phyloP scores from a whole-genome alignment of 1,140 invertebrate genomes.

The Hypsibius dujardini region DNA sequence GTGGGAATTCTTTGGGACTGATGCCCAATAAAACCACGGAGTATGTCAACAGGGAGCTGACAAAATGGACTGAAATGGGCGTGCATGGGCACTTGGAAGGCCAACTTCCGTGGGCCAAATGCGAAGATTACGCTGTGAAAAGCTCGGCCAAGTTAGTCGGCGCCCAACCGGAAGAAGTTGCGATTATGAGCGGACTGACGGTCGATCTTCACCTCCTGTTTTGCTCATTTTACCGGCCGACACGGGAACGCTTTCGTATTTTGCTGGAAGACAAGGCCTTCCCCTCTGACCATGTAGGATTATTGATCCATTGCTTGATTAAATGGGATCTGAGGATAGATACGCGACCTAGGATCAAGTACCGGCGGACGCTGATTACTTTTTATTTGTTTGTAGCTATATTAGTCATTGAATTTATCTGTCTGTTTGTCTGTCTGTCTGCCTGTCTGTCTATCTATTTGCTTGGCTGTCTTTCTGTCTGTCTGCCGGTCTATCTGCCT shows the following conservation, averaged over 20 bases:
- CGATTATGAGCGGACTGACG: constrained; percentile 41
- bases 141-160: constrained; percentile 36
- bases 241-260: constrained; percentile 38
- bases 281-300: constrained; percentile 42
- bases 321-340: constrained; percentile 17
- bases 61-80: constrained; percentile 37
- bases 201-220: constrained; percentile 41
- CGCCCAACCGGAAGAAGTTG: constrained; percentile 34
- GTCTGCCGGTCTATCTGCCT: too few species aligned
- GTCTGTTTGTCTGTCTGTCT: too few species aligned
- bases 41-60: constrained; percentile 32
- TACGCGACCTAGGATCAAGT: too few species aligned
- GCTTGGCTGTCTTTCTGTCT: too few species aligned
- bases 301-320: neutral
- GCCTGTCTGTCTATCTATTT: too few species aligned
- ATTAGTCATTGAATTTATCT: too few species aligned
- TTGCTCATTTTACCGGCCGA: constrained; percentile 42
- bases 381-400: too few species aligned
- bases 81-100: constrained; percentile 36
- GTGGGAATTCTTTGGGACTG: constrained; percentile 41
- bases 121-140: constrained; percentile 34
- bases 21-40: constrained; percentile 34
- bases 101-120: constrained; percentile 35
- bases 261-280: constrained; percentile 43
- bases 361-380: too few species aligned